Conservation (phyloP, 2,113 vertebrate species). For the Cynoglossus semilaevis region DNA sequence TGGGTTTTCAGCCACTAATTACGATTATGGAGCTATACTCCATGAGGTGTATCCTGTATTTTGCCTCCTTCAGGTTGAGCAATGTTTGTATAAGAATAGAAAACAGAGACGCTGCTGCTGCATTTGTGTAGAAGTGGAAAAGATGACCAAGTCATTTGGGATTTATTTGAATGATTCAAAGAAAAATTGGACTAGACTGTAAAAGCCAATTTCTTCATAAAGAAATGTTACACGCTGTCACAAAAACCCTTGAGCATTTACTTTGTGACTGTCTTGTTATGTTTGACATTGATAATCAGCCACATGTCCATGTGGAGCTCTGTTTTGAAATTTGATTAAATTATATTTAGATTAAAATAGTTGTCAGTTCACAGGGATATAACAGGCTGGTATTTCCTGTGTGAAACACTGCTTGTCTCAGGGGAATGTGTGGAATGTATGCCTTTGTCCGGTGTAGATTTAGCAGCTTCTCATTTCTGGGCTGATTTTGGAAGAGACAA, state of each 20-base stretch:
- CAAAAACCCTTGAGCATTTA: background rate
- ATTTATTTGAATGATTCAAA: background rate
- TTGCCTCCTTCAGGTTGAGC: background rate
- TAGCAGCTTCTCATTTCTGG: slow-evolving; percentile 54
- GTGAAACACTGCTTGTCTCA: slow-evolving; percentile 63
- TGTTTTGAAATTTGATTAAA: slow-evolving; percentile 8
- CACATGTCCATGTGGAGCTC: background rate
- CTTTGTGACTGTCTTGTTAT: background rate
- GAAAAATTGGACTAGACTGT: background rate
- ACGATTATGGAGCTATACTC: background rate
- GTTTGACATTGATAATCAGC: slow-evolving; percentile 8
- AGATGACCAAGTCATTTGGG: background rate
- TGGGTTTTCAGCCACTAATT: slow-evolving; percentile 6
- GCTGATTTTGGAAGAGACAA: slow-evolving; percentile 33
- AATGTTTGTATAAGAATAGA: background rate
- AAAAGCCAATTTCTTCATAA: background rate
- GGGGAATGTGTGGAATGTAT: slow-evolving; percentile 75
- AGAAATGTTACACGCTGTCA: no score
- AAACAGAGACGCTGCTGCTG: background rate
- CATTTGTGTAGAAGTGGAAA: background rate
- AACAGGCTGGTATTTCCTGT: slow-evolving; percentile 71
- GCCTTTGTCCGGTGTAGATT: slow-evolving; percentile 65
- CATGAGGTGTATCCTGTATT: background rate
- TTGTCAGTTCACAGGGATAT: slow-evolving; percentile 38
- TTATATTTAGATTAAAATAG: slow-evolving; percentile 49